These are phyloP conservation scores for Apteryx mantelli DNA, from an alignment of 2,113 vertebrate species.

Conservation along the genomic window DNA sequence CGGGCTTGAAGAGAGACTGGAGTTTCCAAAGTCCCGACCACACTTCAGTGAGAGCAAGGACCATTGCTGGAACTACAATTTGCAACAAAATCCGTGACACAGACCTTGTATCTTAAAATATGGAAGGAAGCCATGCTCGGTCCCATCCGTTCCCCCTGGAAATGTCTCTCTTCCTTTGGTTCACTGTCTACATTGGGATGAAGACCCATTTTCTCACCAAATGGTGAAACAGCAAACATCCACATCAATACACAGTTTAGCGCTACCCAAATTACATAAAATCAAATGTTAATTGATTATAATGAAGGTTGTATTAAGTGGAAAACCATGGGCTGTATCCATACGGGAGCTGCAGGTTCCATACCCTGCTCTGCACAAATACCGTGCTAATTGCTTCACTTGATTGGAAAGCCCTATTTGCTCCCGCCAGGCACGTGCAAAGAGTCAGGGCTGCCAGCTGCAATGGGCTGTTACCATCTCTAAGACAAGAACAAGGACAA, in stretches of 20 bases:
- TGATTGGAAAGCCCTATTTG: background rate
- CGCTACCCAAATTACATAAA: background rate
- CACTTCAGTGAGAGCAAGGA: accelerated
- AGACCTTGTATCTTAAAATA: background rate
- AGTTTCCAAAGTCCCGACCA: background rate
- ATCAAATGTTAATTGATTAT: background rate
- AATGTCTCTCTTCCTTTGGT: too few relatives aligned
- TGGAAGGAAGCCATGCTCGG: accelerated
- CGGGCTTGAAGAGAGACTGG: background rate
- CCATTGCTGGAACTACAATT: background rate
- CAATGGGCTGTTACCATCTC: background rate
- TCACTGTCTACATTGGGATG: background rate
- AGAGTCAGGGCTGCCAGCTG: accelerated
- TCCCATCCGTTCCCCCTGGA: background rate
- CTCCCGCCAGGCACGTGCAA: accelerated
- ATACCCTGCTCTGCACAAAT: background rate
- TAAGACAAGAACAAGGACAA: background rate
- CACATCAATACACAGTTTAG: background rate
- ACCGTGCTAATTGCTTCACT: accelerated
- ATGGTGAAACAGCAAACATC: background rate
- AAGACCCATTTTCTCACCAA: background rate
- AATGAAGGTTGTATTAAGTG: background rate
- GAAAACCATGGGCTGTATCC: background rate
- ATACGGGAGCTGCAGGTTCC: background rate
- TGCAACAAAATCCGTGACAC: background rate